Percentiles rank a stretch among this genome's conserved stretches.
Conservation (phyloP, 2,113 vertebrate genomes). For the Bufo gargarizans region DNA sequence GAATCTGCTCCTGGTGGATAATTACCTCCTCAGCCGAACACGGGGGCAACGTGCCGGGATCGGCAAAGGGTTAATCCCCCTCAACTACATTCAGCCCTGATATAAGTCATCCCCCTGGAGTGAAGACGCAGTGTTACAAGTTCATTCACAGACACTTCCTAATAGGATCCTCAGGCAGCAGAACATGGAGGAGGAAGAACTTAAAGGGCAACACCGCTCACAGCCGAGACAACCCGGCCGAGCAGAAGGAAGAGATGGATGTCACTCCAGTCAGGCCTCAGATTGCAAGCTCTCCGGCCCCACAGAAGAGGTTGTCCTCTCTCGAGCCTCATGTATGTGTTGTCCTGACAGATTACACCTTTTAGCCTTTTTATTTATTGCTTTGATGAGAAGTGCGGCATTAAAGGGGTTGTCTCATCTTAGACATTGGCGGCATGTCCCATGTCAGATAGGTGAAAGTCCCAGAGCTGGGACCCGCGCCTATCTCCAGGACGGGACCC, state of each 20-base stretch:
- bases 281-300: background rate
- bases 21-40: background rate
- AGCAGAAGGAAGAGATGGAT: background rate
- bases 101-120: background rate
- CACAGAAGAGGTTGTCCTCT: no score
- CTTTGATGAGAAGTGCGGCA: no score
- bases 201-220: background rate
- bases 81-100: background rate
- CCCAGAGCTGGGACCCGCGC: no score
- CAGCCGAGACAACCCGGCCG: background rate
- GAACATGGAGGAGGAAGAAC: background rate
- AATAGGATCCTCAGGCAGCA: background rate
- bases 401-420: no score
- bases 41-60: background rate
- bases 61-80: background rate
- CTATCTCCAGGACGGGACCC: no score
- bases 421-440: no score
- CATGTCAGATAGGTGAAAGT: no score
- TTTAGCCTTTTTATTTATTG: no score
- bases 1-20: slow-evolving; percentile 7
- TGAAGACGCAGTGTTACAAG: background rate
- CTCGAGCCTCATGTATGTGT: no score
- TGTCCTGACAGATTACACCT: no score
- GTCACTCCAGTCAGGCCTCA: background rate
- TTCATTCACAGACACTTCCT: slow-evolving; percentile 15